These are phyloP conservation scores for Scaptomyza graminum DNA, from an alignment of 1,140 invertebrate genomes.

Conservation along the genomic window DNA sequence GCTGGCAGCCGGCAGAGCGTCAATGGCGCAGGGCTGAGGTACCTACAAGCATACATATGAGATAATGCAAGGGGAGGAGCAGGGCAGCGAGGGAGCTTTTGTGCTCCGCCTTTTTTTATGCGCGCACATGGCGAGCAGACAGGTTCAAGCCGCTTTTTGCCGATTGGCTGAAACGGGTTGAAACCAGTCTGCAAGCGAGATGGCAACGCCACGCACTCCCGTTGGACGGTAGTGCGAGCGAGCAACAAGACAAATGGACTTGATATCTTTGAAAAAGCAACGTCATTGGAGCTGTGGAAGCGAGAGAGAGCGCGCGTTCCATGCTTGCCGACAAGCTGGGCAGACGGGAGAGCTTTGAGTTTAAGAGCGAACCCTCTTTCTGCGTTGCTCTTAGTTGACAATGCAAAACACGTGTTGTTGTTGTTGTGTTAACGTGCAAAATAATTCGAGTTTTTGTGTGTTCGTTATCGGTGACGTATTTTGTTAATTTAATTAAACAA, in stretches of 20 bases:
- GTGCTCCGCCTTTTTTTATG: conserved; percentile 61
- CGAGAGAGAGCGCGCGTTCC: conserved; percentile 12
- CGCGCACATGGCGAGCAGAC: conserved; percentile 56
- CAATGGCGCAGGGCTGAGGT: conserved; percentile 50
- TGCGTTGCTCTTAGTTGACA: conserved; percentile 16
- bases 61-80: conserved; percentile 19
- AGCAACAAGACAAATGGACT: conserved; percentile 38
- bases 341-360: conserved; percentile 29
- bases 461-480: conserved; percentile 68
- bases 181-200: conserved; percentile 55
- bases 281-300: conserved; percentile 23
- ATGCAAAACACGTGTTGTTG: conserved; percentile 55
- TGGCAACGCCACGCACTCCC: conserved; percentile 16
- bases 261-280: conserved; percentile 17
- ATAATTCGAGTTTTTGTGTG: conserved; percentile 68
- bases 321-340: conserved; percentile 13
- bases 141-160: conserved; percentile 54
- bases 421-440: conserved; percentile 55
- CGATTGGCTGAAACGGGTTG: conserved; percentile 62
- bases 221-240: conserved; percentile 37
- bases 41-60: conserved; percentile 3
- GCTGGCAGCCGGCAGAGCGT: conserved; percentile 50
- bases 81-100: conserved; percentile 16
- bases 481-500: conserved; percentile 82
- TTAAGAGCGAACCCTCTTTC: conserved; percentile 44